Base-by-base conservation (phyloP, 2,888 invertebrate genomes). In the Euphydryas editha region DNA sequence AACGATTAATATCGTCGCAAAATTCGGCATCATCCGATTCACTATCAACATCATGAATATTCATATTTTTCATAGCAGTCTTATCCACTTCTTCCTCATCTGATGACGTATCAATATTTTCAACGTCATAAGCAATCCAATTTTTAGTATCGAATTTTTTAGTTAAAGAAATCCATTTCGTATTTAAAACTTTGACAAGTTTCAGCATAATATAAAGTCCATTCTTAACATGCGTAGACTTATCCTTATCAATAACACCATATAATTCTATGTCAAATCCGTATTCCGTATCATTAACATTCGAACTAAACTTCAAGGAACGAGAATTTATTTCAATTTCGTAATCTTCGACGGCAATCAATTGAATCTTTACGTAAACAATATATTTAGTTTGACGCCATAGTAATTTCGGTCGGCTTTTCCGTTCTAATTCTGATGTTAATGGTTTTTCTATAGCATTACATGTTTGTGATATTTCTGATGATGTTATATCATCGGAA, bases 121-220 rank as follows among this genome's bases (percentile, higher is more conserved):
- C 88, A 0, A 84, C 74, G 44, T 91, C 91, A 65, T 90, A 92
- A 0, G 81, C 76, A 20, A 93, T 88, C 87, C 90, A 91, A 64
- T 86, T 89, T 21, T 76, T 79, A 0, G 81, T 67, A 1, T 70
- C 68, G 3, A 71, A 69, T 20, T 82, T 81, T 68, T 75, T 85
- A 0, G 83, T 81, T 24, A 93, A 72, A 0, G 79, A 80, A 8
- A 85, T 57, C 93, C 93, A 93, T 39, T 81, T 86, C 4, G 73
- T 85, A 0, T 78, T 69, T 46, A 86, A 70, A 8, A 87, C 49
- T 75, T 91, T 90, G 2, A 18, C 58, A 8, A 93, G 60, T 30
- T 78, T 83, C 0, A 92, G 80, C 20, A 81, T 72, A n/a, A 93
- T 82, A 46, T 90, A 88, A 6, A 84, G 83, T 0, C 90, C 90